Evolutionary conservation across 2,113 vertebrate genomes (phyloP), one percentile per base, ranked within the genome.

Genomic region (Oncorhynchus gorbuscha): DNA sequence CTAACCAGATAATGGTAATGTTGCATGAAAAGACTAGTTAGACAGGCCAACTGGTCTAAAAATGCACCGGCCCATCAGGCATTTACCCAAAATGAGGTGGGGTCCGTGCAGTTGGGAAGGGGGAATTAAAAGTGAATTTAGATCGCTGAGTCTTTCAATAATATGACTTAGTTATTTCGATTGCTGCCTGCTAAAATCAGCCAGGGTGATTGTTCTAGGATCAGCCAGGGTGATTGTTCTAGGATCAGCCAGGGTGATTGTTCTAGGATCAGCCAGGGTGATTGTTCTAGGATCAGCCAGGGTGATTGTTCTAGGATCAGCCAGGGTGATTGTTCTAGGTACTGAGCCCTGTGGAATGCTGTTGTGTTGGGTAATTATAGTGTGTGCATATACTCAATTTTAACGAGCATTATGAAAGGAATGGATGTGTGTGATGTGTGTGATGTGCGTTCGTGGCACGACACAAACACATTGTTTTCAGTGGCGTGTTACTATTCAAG

Each of bases 161-260:
- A 79, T 79, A 70, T 71, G 32, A 61, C 22, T 75, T 74, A 48
- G 14, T 55, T 26, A 81, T 85, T 78, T 81, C 22, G 61, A 30
- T 69, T 4, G 9, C 51, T 59, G 24, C 4, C 61, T 62, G 32
- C 58, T 77, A 22, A 84, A 84, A 85, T 82, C 51, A 72, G 75
- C 71, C 87, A 81, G 12, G 12, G 49, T 55, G 49, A 82, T 0
- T 20, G 66, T 69, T 73, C 14, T 28, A 61, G 71, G n/a, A n/a
- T n/a, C n/a, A n/a, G n/a, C n/a, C n/a, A n/a, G n/a, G n/a, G n/a
- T n/a, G 49, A 82, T 0, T 20, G 66, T 69, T 73, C 14, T 28
- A 61, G 18, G 6, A n/a, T n/a, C n/a, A n/a, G n/a, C n/a, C n/a
- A n/a, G n/a, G n/a, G n/a, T n/a, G 49, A 82, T 0, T 20, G 66